These are phyloP conservation scores for Cataglyphis albicans DNA, from an alignment of 2,888 invertebrate genomes.

Conservation along the genomic window DNA sequence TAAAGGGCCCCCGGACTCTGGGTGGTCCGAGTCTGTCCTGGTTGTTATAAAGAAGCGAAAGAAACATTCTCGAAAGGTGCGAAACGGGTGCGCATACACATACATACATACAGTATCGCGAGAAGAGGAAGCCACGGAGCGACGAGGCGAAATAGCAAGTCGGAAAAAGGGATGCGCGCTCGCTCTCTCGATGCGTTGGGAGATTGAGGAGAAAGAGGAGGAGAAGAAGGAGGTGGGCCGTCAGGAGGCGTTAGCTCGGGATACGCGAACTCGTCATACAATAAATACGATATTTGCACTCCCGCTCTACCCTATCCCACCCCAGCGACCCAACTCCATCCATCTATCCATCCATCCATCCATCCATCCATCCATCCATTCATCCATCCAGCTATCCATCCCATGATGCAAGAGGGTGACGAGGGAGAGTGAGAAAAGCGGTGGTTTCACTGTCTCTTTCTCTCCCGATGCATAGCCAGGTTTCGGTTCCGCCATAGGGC, in stretches of 20 bases:
- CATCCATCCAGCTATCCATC: slow-evolving; percentile 5
- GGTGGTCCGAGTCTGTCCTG: slow-evolving; percentile 59
- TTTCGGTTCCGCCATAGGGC: slow-evolving; percentile 70
- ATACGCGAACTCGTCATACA: slow-evolving; percentile 81
- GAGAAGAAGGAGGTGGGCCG: slow-evolving; percentile 68
- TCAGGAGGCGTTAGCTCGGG: slow-evolving; percentile 77
- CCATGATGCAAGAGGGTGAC: slow-evolving; percentile 50
- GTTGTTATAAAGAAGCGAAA: slow-evolving; percentile 68
- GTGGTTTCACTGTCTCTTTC: slow-evolving; percentile 47
- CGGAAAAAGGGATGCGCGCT: slow-evolving; percentile 38
- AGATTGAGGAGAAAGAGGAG: slow-evolving; percentile 65
- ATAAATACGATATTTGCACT: slow-evolving; percentile 84
- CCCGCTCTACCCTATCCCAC: slow-evolving; percentile 66
- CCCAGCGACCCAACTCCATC: slow-evolving; percentile 55
- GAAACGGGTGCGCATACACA: slow-evolving; percentile 41
- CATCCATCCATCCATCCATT: slow-evolving; percentile 6
- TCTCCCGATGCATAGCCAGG: slow-evolving; percentile 69
- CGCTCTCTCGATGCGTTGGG: slow-evolving; percentile 52
- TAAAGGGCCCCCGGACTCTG: slow-evolving; percentile 4
- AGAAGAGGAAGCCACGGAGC: slow-evolving; percentile 35
- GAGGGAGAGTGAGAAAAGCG: slow-evolving; percentile 70
- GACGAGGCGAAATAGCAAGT: slow-evolving; percentile 34
- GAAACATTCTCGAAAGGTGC: slow-evolving; percentile 73
- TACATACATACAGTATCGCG: slow-evolving; percentile 9
- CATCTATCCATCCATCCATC: background rate